Base-by-base conservation (phyloP, 2,888 invertebrate species). In the Tipula vernalis region DNA sequence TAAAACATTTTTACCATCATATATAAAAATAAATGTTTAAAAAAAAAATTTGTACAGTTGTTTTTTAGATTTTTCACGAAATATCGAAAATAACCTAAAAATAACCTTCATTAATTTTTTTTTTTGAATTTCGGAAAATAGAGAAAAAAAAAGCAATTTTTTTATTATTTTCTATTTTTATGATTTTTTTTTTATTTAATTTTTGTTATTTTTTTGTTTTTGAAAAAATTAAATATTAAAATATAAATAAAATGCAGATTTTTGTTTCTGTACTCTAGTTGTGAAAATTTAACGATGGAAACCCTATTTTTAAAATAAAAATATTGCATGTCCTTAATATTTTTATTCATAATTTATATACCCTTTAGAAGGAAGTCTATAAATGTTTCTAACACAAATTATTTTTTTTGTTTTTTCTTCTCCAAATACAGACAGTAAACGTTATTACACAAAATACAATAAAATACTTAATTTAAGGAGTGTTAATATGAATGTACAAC, bases 61-160 rank as follows among this genome's bases (percentile, higher is more conserved):
- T 39, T 84, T 71, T 71, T 71, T 71, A 71, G 71, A 71, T 71
- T 71, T 71, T 71, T 84, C 84, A 84, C 36, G 84, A 84, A 84
- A 84, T 39, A 84, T 84, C 84, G n/a, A 39, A 84, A 84, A 84
- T 84, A 84, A 84, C 84, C 84, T 84, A 84, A 39, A 41, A 84
- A 84, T 84, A 84, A 84, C 84, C 84, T 84, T 41, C 84, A 84
- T 84, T 84, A 84, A 83, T 36, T 5, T 36, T 84, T 84, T 84
- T 84, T 84, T 84, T 84, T 84, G 28, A n/a, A 15, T 84, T 84
- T 41, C 39, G 84, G 36, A 84, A 84, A 39, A 39, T 84, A 84
- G 28, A 71, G 39, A 39, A 39, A 71, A 39, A 39, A 71, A 18
- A 71, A 28, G 2, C 18, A 71, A 1, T 71, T 71, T 57, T 51